Conservation (phyloP, 1,140 invertebrate genomes). For the Neodiprion pinetum region DNA sequence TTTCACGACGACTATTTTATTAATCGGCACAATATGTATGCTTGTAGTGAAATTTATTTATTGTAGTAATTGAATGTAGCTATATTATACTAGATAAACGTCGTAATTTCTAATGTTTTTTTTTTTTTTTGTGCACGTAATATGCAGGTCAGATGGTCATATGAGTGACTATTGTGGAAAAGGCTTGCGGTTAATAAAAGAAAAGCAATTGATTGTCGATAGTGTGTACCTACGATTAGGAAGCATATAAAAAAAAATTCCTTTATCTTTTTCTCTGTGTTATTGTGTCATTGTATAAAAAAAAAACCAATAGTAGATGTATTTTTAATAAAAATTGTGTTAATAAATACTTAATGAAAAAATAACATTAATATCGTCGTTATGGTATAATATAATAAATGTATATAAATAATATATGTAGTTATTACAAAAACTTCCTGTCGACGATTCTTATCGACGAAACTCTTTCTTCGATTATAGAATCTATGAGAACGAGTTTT, state of each 20-base stretch:
- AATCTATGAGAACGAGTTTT: not conserved
- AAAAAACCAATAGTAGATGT: not conserved
- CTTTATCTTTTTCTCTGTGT: not conserved
- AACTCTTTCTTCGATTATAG: not conserved
- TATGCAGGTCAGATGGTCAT: too few species aligned
- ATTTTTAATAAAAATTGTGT: constrained; percentile 5
- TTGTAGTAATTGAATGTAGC: too few species aligned
- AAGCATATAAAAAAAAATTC: not conserved
- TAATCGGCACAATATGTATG: too few species aligned
- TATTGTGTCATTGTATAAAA: constrained; percentile 6
- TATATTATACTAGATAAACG: too few species aligned
- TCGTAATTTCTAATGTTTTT: too few species aligned
- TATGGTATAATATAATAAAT: not conserved
- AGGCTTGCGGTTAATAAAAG: too few species aligned
- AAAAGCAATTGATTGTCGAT: not conserved
- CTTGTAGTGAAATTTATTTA: too few species aligned
- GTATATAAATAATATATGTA: not conserved
- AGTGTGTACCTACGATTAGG: too few species aligned
- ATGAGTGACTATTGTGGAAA: too few species aligned
- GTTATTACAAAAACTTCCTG: not conserved
- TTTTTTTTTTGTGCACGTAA: too few species aligned
- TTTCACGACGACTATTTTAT: too few species aligned
- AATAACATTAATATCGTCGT: not conserved
- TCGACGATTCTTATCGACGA: not conserved
- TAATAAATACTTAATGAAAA: not conserved